Conservation (phyloP, 2,797 vertebrate genomes). For the Remorina albescens region DNA sequence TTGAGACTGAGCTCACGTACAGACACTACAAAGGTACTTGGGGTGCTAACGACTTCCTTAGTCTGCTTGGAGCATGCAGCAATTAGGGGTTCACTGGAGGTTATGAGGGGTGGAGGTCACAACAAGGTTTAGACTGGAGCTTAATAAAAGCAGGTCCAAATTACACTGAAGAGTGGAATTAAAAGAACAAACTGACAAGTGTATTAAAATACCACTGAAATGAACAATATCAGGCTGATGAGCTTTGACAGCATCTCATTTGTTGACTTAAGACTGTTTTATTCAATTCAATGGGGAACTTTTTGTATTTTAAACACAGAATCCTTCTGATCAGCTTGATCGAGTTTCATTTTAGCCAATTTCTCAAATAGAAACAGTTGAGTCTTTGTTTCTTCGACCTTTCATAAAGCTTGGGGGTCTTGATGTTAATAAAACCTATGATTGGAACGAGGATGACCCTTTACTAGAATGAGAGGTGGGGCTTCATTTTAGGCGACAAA, state of each 20-base stretch:
- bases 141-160: constrained; percentile 11
- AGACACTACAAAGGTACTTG: constrained; percentile 76
- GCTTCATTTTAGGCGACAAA: constrained; percentile 49
- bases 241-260: neutral
- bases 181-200: neutral
- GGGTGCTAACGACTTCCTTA: constrained; percentile 84
- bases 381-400: constrained; percentile 58
- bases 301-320: neutral
- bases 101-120: constrained; percentile 67
- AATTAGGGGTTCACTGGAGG: constrained; percentile 55
- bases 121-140: neutral
- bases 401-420: constrained; percentile 47
- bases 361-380: neutral
- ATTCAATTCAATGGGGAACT: constrained; percentile 12
- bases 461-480: constrained; percentile 41
- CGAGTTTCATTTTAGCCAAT: constrained; percentile 29
- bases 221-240: constrained; percentile 28
- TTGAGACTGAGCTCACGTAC: constrained; percentile 74
- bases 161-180: constrained; percentile 23
- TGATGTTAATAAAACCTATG: constrained; percentile 29
- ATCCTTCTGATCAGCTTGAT: constrained; percentile 25
- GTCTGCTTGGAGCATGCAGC: constrained; percentile 88
- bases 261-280: neutral
- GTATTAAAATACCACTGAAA: constrained; percentile 21
- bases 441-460: constrained; percentile 47